phyloP scores from a whole-genome alignment of 2,888 invertebrate species.

The Cantharis rufa region DNA sequence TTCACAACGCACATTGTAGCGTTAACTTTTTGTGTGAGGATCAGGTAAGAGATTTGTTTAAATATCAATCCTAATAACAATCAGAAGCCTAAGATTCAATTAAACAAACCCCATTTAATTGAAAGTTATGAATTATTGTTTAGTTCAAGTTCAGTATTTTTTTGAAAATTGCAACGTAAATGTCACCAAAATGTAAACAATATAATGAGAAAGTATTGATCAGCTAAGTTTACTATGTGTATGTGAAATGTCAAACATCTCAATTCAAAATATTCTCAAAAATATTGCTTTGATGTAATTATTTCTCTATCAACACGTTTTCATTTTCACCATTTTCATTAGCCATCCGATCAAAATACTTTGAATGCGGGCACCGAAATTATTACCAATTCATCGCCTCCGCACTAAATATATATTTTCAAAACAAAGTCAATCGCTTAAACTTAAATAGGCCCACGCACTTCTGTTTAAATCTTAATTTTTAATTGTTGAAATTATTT shows the following conservation, averaged over 20 bases:
- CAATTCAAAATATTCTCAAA: background rate
- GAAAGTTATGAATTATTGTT: background rate
- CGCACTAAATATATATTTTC: background rate
- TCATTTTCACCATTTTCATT: no score
- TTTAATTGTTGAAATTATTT: no score
- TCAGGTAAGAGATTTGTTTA: background rate
- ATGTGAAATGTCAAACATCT: background rate
- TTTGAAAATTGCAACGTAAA: background rate
- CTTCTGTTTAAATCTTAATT: no score
- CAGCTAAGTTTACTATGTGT: background rate
- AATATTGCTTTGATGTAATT: background rate
- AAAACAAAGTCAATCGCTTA: no score
- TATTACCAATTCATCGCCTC: background rate
- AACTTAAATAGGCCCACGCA: no score
- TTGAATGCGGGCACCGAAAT: background rate
- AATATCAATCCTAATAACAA: background rate
- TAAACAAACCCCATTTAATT: background rate
- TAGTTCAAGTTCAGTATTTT: background rate
- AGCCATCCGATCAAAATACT: background rate
- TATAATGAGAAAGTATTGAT: background rate
- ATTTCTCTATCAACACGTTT: background rate
- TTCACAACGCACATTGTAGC: background rate
- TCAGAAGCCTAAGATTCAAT: background rate
- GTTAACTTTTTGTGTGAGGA: background rate
- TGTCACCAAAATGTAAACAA: background rate